Base-by-base conservation (phyloP, 2,888 invertebrate species). In the Dilophus febrilis region DNA sequence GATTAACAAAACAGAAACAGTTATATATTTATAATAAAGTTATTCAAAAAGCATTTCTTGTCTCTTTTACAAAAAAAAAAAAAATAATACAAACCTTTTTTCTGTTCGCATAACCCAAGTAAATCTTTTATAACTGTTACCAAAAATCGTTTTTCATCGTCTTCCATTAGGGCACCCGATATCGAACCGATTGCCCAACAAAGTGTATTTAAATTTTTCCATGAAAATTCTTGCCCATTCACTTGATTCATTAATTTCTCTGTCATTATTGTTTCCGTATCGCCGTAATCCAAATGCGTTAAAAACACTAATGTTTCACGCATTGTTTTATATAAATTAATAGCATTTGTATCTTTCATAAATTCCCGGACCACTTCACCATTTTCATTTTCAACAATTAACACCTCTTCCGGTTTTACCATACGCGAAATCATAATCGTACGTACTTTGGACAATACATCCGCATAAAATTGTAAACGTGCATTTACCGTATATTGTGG, bases 181-280 rank as follows among this genome's bases (percentile, higher is more conserved):
- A 97, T 97, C 42, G 94, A 94, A 36, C 98, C 98, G 54, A 98
- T 97, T 8, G 98, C 98, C 98, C 98, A 98, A 59, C 98, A 98
- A 29, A 98, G 72, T 36, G 98, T 97, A 58, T 99, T 99, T 41
- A 99, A 71, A 65, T 98, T 98, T 64, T 97, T 97, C 98, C 98
- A 99, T 8, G 97, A 97, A 88, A 98, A 99, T 62, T 99, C 98
- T 26, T 77, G 74, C 6, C 97, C 97, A 65, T 94, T 94, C 3
- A 99, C 95, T 69, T 98, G 98, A 61, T 94, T 92, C 54, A 91
- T 85, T 19, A 99, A 67, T 59, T 98, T 98, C 53, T 94, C 88
- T 42, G 97, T 97, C 98, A 99, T 98, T 46, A 99, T 95, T 50
- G 85, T 72, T 66, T 98, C 98, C 11, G 98, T 98, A 60, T 99